Conservation (phyloP, 2,113 vertebrate species). For the Pseudonaja textilis region DNA sequence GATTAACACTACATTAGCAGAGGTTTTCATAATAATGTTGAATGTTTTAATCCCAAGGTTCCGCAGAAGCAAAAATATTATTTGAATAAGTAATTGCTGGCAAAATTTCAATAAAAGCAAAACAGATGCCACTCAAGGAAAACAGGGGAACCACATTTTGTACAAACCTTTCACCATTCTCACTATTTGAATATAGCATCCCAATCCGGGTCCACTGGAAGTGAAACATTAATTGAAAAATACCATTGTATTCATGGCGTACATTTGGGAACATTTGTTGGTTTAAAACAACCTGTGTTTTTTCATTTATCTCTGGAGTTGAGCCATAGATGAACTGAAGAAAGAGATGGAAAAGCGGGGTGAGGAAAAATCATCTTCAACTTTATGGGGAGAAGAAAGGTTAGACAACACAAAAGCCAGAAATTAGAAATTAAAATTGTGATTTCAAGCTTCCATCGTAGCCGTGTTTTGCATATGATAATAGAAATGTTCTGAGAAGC, state of each 20-base stretch:
- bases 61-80: background rate
- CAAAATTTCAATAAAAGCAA: background rate
- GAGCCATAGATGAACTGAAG: background rate
- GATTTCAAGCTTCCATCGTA: background rate
- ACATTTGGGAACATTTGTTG: constrained; percentile 2
- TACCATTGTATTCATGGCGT: background rate
- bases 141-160: background rate
- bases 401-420: background rate
- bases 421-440: background rate
- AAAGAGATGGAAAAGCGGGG: background rate
- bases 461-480: background rate
- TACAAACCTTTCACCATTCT: background rate
- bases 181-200: background rate
- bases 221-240: background rate
- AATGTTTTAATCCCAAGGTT: too few relatives aligned
- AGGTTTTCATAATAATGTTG: background rate
- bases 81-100: background rate
- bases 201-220: constrained; percentile 4
- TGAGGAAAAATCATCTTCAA: background rate
- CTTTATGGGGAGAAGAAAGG: background rate
- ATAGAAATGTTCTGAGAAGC: background rate
- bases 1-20: background rate
- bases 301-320: background rate
- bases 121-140: background rate
- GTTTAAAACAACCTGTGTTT: background rate